Base-by-base conservation (phyloP, 1,140 invertebrate species). In the Drosophila micromelanica region DNA sequence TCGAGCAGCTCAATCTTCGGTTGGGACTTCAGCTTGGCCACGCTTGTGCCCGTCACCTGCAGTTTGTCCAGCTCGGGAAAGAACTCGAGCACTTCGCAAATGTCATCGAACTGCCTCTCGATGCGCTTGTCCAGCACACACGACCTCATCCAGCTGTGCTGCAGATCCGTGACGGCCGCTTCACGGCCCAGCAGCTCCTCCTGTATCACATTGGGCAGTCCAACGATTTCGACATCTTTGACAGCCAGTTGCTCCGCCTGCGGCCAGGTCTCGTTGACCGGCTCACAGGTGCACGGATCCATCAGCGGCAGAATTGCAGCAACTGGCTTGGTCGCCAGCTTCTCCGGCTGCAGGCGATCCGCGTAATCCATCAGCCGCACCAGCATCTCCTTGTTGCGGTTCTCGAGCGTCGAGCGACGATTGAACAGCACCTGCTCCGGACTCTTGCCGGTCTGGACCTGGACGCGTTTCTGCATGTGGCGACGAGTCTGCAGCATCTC, bases 301-400 rank as follows among this genome's bases (percentile, higher is more conserved):
- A 8, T 1, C 4, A 70, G 43, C 54, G 59, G 46, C 5, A 0
- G 3, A 2, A 40, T 13, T 1, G 6, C 9, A 30, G 9, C 12
- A 11, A 60, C 11, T 15, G 40, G 20, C 15, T 59, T 74, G 0
- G 0, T 1, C 0, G 20, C 12, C 17, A 76, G 20, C 1, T 13
- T 54, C 2, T 69, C 56, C 12, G 35, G 45, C n/a, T 55, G 13
- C 48, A 91, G 27, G 35, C 90, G 82, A 0, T 78, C 76, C 0
- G 86, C 82, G 42, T 82, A 91, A 51, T 89, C 90, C 20, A 91
- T 15, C 1, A 91, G 2, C 0, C 80, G 80, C 30, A 76, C 54
- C 11, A 91, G 37, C 1, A 67, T 90, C 49, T 90, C 64, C 42
- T 73, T 82, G 46, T 91, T 71, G 1, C 86, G 75, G 27, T 80